Evolutionary conservation across 2,113 vertebrate species (phyloP).

Genomic region (Macrotus californicus): DNA sequence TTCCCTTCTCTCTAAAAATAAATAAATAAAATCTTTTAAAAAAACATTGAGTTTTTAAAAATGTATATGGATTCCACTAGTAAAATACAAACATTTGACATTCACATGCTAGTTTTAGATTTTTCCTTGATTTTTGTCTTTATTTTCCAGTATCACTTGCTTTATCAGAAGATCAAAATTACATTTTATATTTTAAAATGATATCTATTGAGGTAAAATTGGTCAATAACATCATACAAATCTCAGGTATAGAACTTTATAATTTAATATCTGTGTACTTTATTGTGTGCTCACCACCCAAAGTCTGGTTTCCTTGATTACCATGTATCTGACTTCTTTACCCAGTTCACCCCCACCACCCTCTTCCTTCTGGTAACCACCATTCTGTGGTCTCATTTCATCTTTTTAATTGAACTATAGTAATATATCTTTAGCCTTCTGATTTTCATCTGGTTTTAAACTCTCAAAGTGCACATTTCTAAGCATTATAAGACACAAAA

Average conservation of each 20-base stretch:
- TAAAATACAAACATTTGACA: conserved; percentile 3
- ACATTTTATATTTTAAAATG: neutral
- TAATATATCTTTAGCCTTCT: neutral
- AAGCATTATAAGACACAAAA: neutral
- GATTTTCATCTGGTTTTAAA: neutral
- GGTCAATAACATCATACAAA: neutral
- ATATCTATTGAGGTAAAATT: neutral
- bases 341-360: neutral
- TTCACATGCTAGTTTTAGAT: neutral
- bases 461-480: neutral
- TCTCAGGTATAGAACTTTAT: neutral
- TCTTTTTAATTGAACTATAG: neutral
- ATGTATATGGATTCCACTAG: neutral
- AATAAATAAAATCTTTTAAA: neutral
- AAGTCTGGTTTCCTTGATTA: neutral
- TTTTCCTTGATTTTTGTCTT: neutral
- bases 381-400: neutral
- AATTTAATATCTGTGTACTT: neutral
- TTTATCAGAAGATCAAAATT: conserved; percentile 8
- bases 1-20: neutral
- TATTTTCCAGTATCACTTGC: neutral
- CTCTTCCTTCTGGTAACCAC: neutral
- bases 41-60: neutral
- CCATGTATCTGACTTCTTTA: neutral
- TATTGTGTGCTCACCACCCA: neutral